Base-by-base conservation (phyloP, 1,140 invertebrate genomes). In the Bombus confusus region DNA sequence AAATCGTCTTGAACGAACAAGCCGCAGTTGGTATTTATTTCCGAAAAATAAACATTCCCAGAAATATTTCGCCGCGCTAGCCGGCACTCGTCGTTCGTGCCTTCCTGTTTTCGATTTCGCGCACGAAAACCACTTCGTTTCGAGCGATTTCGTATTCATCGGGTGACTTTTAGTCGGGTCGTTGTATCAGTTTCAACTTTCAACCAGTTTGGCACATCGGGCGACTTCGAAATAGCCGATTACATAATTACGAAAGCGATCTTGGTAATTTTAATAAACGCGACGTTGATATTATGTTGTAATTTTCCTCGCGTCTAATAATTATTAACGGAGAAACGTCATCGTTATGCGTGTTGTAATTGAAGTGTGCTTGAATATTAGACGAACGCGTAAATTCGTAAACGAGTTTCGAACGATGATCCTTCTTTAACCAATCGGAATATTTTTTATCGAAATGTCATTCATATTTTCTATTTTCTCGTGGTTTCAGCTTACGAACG, bases 71-170 rank as follows among this genome's bases (percentile, higher is more conserved):
- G 18, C 22, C 18, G 47, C 1, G 47, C 15, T 22, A 52, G 18
- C 47, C 10, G 28, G 8, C 52, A 31, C n/a, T 28, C 2, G 12
- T 3, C 12, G 12, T 41, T 52, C 22, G 79, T 37, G 75, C 39
- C 57, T 41, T 69, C 57, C 71, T 77, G 78, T 75, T 62, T 62
- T 62, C 10, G 1, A 68, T 25, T 66, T 39, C 31, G 75, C 28
- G 18, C 43, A 74, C 71, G 66, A 59, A 22, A 43, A 73, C 64
- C 1, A 47, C 68, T 66, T 13, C 1, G 25, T 57, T 34, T 18
- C 15, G 28, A 6, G 12, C 18, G 22, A 71, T 62, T 81, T 75
- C 15, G 43, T 83, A 76, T 83, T 83, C 87, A 15, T 5, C 3
- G 31, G 10, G 31, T 3, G 59, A 43, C 13, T 6, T 41, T 18